Percentiles rank a stretch among this genome's conserved stretches.
phyloP scores from a whole-genome alignment of 2,797 vertebrate genomes.

The Lerista edwardsae region DNA sequence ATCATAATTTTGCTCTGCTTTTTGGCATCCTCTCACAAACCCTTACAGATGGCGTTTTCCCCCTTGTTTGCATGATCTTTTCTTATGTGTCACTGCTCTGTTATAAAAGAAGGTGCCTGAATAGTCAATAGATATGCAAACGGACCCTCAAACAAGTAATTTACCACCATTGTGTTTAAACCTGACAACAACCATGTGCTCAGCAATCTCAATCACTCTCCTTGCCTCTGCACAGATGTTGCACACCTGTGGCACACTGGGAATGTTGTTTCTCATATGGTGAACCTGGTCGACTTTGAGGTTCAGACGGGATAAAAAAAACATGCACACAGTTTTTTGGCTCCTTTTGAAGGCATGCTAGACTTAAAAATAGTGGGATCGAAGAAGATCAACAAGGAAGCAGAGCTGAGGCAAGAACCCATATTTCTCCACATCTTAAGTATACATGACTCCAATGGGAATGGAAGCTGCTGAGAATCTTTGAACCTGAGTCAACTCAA shows the following conservation, averaged over 20 bases:
- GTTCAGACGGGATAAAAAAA: slow-evolving; percentile 31
- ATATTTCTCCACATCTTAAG: slow-evolving; percentile 1
- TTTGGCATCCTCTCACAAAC: slow-evolving; percentile 46
- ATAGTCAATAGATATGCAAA: slow-evolving; percentile 62
- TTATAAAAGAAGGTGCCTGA: slow-evolving; percentile 45
- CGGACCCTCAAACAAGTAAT: slow-evolving; percentile 65
- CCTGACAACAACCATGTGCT: slow-evolving; percentile 46
- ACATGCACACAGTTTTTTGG: background rate
- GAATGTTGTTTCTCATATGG: slow-evolving; percentile 21
- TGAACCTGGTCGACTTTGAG: slow-evolving; percentile 42
- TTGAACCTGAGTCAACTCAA: too few species aligned
- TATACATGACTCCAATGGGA: slow-evolving; percentile 10
- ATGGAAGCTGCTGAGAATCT: background rate
- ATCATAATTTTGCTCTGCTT: slow-evolving; percentile 38
- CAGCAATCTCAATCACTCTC: slow-evolving; percentile 49
- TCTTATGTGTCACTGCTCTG: slow-evolving; percentile 47
- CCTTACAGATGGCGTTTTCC: slow-evolving; percentile 30
- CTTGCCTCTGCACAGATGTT: slow-evolving; percentile 54
- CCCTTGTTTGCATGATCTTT: slow-evolving; percentile 43
- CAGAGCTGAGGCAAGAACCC: slow-evolving; percentile 19
- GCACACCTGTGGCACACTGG: slow-evolving; percentile 49
- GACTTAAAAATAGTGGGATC: slow-evolving; percentile 20
- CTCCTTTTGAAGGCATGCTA: slow-evolving; percentile 2
- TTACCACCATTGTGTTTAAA: slow-evolving; percentile 22
- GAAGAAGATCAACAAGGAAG: slow-evolving; percentile 32